These are phyloP conservation scores for Aleiodes testaceus DNA, from an alignment of 2,888 invertebrate genomes.

Conservation along the genomic window DNA sequence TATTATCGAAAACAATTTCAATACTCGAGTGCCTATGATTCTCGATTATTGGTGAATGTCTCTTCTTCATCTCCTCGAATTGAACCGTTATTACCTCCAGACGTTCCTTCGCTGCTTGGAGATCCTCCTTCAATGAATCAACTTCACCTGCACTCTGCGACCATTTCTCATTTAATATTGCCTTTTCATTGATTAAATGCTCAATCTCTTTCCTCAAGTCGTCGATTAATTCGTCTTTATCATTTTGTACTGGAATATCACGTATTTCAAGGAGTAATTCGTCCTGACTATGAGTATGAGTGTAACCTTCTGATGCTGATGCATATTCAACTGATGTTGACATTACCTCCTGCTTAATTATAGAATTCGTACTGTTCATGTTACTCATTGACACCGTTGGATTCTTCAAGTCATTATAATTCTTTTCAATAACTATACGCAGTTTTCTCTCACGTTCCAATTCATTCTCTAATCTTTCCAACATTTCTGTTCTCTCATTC, in stretches of 20 bases:
- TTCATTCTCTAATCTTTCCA: conserved; percentile 49
- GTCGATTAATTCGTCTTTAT: conserved; percentile 29
- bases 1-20: conserved; percentile 34
- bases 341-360: conserved; percentile 44
- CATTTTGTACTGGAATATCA: conserved; percentile 36
- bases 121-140: conserved; percentile 35
- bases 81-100: conserved; percentile 53
- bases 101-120: conserved; percentile 39
- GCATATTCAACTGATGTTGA: background rate
- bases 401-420: conserved; percentile 27
- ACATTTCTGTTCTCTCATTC: conserved; percentile 56
- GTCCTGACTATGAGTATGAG: background rate
- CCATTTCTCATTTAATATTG: conserved; percentile 52
- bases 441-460: conserved; percentile 43
- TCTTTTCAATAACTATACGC: conserved; percentile 26
- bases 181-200: conserved; percentile 52
- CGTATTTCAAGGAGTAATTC: conserved; percentile 43
- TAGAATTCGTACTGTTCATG: conserved; percentile 14
- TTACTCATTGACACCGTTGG: background rate
- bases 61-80: conserved; percentile 51
- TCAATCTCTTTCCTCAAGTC: conserved; percentile 38
- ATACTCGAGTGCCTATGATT: no score
- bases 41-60: conserved; percentile 40
- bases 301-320: background rate
- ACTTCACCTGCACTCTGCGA: conserved; percentile 41